Conservation (phyloP, 2,113 vertebrate species). For the Ploceus nigricollis region DNA sequence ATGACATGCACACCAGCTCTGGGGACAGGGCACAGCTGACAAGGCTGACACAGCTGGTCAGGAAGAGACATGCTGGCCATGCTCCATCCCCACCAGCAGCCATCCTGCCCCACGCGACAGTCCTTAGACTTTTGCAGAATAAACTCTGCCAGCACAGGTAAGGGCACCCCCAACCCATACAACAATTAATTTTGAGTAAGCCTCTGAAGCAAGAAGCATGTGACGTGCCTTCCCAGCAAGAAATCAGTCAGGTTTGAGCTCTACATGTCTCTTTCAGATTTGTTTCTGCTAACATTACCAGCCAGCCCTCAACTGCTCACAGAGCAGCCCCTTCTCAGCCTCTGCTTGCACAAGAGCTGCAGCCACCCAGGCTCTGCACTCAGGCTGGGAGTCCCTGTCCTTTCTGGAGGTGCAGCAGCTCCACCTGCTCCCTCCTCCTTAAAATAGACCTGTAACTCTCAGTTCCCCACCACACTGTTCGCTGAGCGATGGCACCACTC, state of each 20-base stretch:
- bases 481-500: accelerated
- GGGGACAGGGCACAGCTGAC: not conserved
- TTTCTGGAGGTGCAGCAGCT: not conserved
- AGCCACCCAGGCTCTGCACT: not conserved
- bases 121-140: not conserved
- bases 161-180: not conserved
- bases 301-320: not conserved
- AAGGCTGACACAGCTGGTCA: not conserved
- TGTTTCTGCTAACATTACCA: not conserved
- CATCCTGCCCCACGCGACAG: accelerated
- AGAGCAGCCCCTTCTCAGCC: not conserved
- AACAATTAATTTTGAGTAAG: not conserved
- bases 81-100: not conserved
- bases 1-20: not conserved
- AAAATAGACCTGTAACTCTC: accelerated
- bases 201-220: not conserved
- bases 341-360: not conserved
- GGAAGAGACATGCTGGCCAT: not conserved
- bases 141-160: not conserved
- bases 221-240: accelerated
- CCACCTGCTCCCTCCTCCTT: not conserved
- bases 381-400: not conserved
- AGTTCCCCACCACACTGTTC: accelerated
- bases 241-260: not conserved
- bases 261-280: not conserved